phyloP scores from a whole-genome alignment of 2,888 invertebrate genomes.

The Linnaemya vulpina region DNA sequence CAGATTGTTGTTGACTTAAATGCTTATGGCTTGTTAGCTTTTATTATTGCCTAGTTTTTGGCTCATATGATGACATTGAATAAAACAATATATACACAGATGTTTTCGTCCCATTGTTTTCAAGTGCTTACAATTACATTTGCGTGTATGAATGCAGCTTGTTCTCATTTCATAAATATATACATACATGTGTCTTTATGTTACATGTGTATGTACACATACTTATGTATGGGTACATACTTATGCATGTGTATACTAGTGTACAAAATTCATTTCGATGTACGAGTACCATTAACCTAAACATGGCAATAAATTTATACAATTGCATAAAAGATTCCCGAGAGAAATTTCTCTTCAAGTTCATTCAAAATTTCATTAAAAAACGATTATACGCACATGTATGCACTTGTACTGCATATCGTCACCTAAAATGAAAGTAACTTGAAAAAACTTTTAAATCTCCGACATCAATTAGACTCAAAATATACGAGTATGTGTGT shows the following conservation, averaged over 20 bases:
- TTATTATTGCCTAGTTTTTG: conserved; percentile 69
- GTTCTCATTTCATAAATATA: background rate
- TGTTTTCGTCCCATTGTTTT: conserved; percentile 52
- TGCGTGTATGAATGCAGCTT: background rate
- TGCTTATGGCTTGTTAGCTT: conserved; percentile 67
- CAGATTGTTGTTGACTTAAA: conserved; percentile 72
- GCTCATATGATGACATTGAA: conserved; percentile 67
- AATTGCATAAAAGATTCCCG: conserved; percentile 44
- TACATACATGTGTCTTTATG: background rate
- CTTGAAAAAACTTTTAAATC: no score
- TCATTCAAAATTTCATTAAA: background rate
- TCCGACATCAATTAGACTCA: no score
- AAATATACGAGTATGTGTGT: no score
- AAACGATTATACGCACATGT: background rate
- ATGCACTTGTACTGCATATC: no score
- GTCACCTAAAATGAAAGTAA: no score
- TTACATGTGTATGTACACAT: background rate
- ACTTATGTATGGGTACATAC: background rate
- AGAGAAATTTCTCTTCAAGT: conserved; percentile 22
- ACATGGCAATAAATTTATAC: conserved; percentile 55
- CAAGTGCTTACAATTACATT: conserved; percentile 5
- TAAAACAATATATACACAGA: conserved; percentile 55
- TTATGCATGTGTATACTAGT: background rate
- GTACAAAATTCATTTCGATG: conserved; percentile 8
- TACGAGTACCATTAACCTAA: conserved; percentile 22